Evolutionary conservation across 2,113 vertebrate species (phyloP).

Genomic region (Chiloscyllium plagiosum): DNA sequence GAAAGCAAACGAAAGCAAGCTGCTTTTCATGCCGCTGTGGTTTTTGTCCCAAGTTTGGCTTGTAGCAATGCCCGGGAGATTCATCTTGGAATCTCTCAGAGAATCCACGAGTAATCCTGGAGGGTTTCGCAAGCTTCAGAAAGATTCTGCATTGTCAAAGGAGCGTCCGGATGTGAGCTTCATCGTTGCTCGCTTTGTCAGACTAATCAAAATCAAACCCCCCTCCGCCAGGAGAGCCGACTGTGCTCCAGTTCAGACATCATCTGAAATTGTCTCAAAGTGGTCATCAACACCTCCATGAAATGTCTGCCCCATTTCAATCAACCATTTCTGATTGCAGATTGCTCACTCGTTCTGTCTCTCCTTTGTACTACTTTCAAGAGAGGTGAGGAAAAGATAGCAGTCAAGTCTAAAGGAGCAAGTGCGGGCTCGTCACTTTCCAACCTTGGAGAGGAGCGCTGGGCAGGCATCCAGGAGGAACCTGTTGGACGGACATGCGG

Average conservation of each 20-base stretch:
- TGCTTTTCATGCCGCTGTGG: neutral
- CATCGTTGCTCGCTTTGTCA: neutral
- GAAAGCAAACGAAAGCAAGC: neutral
- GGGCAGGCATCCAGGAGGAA: neutral
- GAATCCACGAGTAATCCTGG: neutral
- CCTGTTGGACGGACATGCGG: neutral
- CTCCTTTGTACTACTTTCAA: neutral
- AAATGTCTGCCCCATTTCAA: neutral
- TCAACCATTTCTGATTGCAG: constrained; percentile 1
- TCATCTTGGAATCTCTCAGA: neutral
- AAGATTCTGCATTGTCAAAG: neutral
- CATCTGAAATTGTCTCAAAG: neutral
- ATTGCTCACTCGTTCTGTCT: neutral
- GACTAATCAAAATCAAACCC: neutral
- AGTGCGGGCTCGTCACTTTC: neutral
- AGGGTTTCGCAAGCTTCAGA: neutral
- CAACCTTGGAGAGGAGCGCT: neutral
- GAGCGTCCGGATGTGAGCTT: neutral
- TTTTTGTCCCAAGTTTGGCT: neutral
- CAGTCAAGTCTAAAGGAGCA: neutral
- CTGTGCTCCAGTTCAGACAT: neutral
- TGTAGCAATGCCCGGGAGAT: no score
- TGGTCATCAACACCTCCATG: neutral
- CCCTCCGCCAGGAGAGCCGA: neutral
- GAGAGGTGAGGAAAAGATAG: neutral